These are phyloP conservation scores for Hoplostethus atlanticus DNA, from an alignment of 2,797 vertebrate species.

Conservation along the genomic window DNA sequence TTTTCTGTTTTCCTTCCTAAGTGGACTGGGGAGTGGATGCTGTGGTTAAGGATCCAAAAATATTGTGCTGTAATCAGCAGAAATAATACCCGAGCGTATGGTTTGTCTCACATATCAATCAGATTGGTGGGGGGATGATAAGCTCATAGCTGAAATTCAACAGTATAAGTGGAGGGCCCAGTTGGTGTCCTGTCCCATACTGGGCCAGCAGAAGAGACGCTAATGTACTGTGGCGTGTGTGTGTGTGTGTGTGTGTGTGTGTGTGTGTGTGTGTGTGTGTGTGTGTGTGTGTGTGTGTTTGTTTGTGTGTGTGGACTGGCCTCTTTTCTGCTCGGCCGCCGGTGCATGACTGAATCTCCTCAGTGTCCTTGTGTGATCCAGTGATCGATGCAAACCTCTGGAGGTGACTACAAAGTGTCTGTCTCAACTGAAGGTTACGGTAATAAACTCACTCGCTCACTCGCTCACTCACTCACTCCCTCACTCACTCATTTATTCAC, in stretches of 20 bases:
- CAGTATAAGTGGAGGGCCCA: conserved; percentile 50
- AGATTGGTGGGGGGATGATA: conserved; percentile 45
- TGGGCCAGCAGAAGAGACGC: conserved; percentile 56
- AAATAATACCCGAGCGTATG: conserved; percentile 17
- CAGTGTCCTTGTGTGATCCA: conserved; percentile 69
- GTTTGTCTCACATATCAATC: conserved; percentile 34
- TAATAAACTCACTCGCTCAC: conserved; percentile 49
- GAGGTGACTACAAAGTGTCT: conserved; percentile 68
- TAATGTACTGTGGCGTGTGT: conserved; percentile 41
- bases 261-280: neutral
- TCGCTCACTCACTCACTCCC: conserved; percentile 11
- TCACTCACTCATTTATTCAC: neutral
- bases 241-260: conserved; percentile 2
- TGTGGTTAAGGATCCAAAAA: conserved; percentile 9
- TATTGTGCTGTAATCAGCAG: conserved; percentile 26
- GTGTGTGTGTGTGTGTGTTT: conserved; percentile 21
- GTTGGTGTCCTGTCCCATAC: conserved; percentile 65
- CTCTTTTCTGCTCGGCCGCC: conserved; percentile 52
- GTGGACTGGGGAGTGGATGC: neutral
- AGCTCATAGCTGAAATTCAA: conserved; percentile 49
- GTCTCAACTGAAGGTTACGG: conserved; percentile 64
- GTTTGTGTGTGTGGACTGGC: conserved; percentile 25
- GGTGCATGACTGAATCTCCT: conserved; percentile 59
- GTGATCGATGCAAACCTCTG: conserved; percentile 74
- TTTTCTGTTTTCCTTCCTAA: neutral